Base-by-base conservation (phyloP, 1,140 invertebrate species). In the Drosophila pandora region DNA sequence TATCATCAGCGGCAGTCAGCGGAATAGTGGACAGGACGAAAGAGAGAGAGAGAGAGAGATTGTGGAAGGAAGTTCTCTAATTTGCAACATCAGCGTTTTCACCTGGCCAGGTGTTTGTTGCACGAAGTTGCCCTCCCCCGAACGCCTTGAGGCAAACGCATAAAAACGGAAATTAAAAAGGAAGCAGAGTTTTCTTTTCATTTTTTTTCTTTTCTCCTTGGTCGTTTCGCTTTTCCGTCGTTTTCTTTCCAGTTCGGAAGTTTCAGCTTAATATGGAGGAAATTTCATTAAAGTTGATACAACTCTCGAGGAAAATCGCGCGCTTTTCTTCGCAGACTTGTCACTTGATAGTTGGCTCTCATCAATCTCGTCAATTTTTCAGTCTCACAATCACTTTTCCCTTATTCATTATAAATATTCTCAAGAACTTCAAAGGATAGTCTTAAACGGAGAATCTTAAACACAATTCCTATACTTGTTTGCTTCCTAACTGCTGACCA, bases 131-230 rank as follows among this genome's bases (percentile, higher is more conserved):
- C 43, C 1, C 9, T 21, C 4, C 2, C n/a, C 43, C 10, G 0
- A 0, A 41, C 21, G 50, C 65, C 65, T 49, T 69, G 65, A 37
- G 63, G 62, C 50, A 4, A 57, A 69, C 65, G 63, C 77, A 84
- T 84, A 80, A 81, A 85, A 78, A 87, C 80, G 80, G 80, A 83
- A 85, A 87, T 87, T 85, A 87, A 85, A 81, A 80, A 76, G 81
- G 77, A 85, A 77, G 80, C 75, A 75, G 56, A 65, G 43, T 23
- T 47, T 47, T 28, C 25, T 25, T 25, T 25, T 2, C 5, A 3
- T 25, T 25, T 25, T 25, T 25, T 25, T 25, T 2, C 23, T 25
- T 28, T 28, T 28, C 25, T 23, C 30, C 30, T 78, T 60, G 57
- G 45, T 62, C 52, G 34, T 68, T 64, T 62, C 17, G 39, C 22